Evolutionary conservation across 1,140 invertebrate species (phyloP), one percentile per base, ranked within the genome.

Genomic region (Sarcophaga bullata): DNA sequence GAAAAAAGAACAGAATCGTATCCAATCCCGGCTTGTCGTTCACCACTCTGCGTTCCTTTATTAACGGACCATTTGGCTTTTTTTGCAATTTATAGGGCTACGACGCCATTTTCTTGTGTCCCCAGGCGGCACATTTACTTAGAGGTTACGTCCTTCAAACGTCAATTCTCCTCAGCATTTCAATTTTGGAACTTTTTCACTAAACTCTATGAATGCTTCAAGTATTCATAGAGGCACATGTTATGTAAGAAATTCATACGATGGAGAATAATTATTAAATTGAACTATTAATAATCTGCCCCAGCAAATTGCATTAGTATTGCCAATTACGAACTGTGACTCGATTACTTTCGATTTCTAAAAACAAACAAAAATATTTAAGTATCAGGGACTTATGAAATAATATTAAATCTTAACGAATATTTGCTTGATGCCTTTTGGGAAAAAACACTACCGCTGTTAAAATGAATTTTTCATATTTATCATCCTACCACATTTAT

Each of bases 201-300:
- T 84, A 25, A 87, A 91, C 17, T 19, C 46, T 19, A 92, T 0
- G 85, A 46, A 46, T 84, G 11, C 5, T 85, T n/a, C 82, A 0
- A 93, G 78, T 7, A 85, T 86, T 25, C 93, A 80, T 1, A 93
- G 82, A 9, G 90, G n/a, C 91, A 11, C n/a, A 93, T 82, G 73
- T 93, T 92, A 73, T 93, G 91, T 49, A 85, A 2, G 0, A 91
- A 82, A 1, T 87, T 82, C 88, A 80, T 90, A 92, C 0, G 86
- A 84, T 11, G 86, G 48, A 81, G 92, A n/a, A 89, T 89, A 6
- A 68, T 1, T n/a, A 86, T 84, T 2, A 76, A 52, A 8, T 81
- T 81, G 8, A 87, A n/a, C 73, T n/a, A n/a, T 46, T 72, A 11
- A 85, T 81, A 5, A 89, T 83, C 25, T 37, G 80, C 88, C 19